Conservation (phyloP, 2,888 invertebrate species). For the Pristionchus maxplancki region DNA sequence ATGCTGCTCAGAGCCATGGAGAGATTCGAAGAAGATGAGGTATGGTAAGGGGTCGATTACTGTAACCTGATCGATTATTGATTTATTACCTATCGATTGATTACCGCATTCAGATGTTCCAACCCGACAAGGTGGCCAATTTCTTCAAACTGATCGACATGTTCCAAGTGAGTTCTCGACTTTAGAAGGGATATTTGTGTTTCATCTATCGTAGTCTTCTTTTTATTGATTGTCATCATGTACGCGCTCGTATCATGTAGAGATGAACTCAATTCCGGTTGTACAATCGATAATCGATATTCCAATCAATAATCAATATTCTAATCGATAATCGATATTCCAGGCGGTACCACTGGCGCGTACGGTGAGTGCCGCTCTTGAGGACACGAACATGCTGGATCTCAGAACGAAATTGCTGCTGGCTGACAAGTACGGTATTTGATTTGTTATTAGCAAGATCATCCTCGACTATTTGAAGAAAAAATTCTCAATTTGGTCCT, state of each 20-base stretch:
- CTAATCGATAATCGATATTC: background rate
- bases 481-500: no score
- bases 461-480: no score
- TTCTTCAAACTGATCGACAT: background rate
- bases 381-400: background rate
- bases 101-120: conserved; percentile 34
- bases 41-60: background rate
- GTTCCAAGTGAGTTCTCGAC: conserved; percentile 38
- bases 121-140: background rate
- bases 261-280: no score
- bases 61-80: background rate
- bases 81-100: background rate
- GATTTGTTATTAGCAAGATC: no score
- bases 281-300: no score
- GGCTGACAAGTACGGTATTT: conserved; percentile 32
- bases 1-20: conserved; percentile 31
- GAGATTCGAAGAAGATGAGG: conserved; percentile 8
- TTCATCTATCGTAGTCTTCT: background rate
- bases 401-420: background rate
- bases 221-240: no score
- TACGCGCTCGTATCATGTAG: no score
- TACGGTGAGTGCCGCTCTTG: background rate
- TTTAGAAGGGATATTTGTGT: no score
- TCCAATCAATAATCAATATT: no score
- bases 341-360: conserved; percentile 9